Evolutionary conservation across 2,797 vertebrate species (phyloP).

Genomic region (Acipenser oxyrinchus): DNA sequence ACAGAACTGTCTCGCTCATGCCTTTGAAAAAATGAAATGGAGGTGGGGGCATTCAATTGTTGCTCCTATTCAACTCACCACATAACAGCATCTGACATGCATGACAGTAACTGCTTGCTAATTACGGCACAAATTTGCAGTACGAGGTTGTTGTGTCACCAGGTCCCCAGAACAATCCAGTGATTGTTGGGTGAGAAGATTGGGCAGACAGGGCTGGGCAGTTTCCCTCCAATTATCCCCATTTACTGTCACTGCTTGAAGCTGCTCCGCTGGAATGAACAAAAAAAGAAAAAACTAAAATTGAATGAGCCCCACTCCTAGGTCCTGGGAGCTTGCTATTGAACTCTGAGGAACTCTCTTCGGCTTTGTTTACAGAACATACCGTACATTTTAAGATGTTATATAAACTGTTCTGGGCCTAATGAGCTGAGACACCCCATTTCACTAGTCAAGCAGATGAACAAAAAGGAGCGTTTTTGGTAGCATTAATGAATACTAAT

Average conservation of each 20-base stretch:
- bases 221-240: slow-evolving; percentile 72
- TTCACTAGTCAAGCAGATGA: too few species aligned
- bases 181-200: slow-evolving; percentile 82
- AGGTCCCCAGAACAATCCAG: slow-evolving; percentile 70
- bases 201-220: slow-evolving; percentile 67
- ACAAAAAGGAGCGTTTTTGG: too few species aligned
- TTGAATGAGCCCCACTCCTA: slow-evolving; percentile 38
- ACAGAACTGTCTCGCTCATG: slow-evolving; percentile 40
- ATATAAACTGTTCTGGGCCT: too few species aligned
- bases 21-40: neutral
- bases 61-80: slow-evolving; percentile 55
- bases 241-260: slow-evolving; percentile 67
- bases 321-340: slow-evolving; percentile 32
- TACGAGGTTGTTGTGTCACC: slow-evolving; percentile 74
- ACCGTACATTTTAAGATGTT: slow-evolving; percentile 1
- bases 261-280: slow-evolving; percentile 60
- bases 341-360: slow-evolving; percentile 37
- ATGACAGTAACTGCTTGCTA: slow-evolving; percentile 76
- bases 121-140: slow-evolving; percentile 70
- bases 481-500: too few species aligned
- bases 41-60: slow-evolving; percentile 49
- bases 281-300: slow-evolving; percentile 23
- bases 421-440: too few species aligned
- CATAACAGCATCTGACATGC: slow-evolving; percentile 62
- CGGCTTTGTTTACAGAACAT: slow-evolving; percentile 11